A percentile compares a stretch with the other conserved stretches of the same genome.
phyloP scores from a whole-genome alignment of 2,888 invertebrate species.

The Koerneria pararmatus region DNA sequence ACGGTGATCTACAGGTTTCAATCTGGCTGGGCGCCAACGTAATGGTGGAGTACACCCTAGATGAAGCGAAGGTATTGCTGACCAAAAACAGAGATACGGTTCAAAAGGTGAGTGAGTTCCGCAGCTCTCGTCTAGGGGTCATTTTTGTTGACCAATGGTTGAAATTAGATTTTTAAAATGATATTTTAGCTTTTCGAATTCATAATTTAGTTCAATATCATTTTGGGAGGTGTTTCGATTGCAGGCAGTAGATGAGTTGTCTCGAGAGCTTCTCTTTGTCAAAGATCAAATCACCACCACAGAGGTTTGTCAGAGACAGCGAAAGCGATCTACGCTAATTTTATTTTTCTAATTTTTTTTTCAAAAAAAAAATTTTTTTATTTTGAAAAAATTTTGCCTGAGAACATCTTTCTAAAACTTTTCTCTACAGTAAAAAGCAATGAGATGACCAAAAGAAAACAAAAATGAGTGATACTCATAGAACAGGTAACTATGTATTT shows the following conservation, averaged over 20 bases:
- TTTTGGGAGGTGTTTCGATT: slow-evolving; percentile 10
- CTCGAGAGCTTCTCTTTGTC: slow-evolving; percentile 87
- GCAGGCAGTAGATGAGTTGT: slow-evolving; percentile 67
- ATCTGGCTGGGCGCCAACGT: slow-evolving; percentile 53
- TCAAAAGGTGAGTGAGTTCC: slow-evolving; percentile 26
- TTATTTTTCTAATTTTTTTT: no score
- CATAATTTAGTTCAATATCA: no score
- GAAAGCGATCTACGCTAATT: background rate
- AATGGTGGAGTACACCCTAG: slow-evolving; percentile 55
- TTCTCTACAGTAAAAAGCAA: no score
- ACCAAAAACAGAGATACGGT: slow-evolving; percentile 35
- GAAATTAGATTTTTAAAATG: no score
- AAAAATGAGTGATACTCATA: no score
- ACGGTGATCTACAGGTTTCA: slow-evolving; percentile 35
- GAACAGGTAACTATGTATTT: no score
- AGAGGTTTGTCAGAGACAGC: slow-evolving; percentile 71
- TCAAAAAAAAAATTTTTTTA: background rate
- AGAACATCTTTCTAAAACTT: no score
- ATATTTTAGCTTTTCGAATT: background rate
- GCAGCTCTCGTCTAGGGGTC: background rate
- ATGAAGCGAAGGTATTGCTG: slow-evolving; percentile 49
- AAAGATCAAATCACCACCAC: slow-evolving; percentile 95
- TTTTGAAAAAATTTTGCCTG: background rate
- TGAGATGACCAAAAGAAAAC: no score
- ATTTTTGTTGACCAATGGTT: no score